Evolutionary conservation across 2,797 vertebrate genomes (phyloP).

Genomic region (Nannoperca obscura): DNA sequence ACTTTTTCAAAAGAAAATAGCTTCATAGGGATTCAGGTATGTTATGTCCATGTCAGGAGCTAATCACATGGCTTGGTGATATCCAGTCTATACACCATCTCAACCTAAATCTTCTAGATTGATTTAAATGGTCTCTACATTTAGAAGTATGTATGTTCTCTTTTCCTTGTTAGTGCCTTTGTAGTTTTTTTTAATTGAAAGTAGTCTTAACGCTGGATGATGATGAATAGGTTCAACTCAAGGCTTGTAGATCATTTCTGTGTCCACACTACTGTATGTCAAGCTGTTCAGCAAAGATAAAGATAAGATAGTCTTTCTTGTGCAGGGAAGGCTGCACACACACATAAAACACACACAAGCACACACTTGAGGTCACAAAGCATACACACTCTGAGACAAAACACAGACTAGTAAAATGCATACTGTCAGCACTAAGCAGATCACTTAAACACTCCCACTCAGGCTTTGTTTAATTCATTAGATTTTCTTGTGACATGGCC

Average conservation of each 20-base stretch:
- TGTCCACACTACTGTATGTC: constrained; percentile 20
- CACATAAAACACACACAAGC: constrained; percentile 4
- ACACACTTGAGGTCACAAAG: constrained; percentile 17
- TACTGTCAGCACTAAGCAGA: constrained; percentile 42
- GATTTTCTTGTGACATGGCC: constrained; percentile 29
- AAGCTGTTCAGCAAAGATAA: constrained; percentile 46
- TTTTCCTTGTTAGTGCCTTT: constrained; percentile 6
- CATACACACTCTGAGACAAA: constrained; percentile 17
- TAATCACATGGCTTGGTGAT: neutral
- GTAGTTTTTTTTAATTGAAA: constrained; percentile 2
- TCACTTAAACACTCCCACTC: constrained; percentile 31
- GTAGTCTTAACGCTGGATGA: constrained; percentile 4
- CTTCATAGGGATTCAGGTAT: neutral
- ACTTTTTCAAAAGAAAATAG: neutral
- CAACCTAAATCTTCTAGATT: neutral
- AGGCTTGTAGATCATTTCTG: constrained; percentile 26
- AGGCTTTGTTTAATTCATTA: constrained; percentile 60
- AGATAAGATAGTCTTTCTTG: constrained; percentile 13
- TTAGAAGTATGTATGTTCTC: neutral
- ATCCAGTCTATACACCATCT: neutral
- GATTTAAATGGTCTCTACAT: constrained; percentile 2
- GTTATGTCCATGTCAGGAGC: neutral
- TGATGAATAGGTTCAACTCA: constrained; percentile 22
- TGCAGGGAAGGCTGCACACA: constrained; percentile 3
- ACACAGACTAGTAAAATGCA: constrained; percentile 18